Evolutionary conservation across 2,797 vertebrate genomes (phyloP).

Genomic region (Acropternis orthonyx): DNA sequence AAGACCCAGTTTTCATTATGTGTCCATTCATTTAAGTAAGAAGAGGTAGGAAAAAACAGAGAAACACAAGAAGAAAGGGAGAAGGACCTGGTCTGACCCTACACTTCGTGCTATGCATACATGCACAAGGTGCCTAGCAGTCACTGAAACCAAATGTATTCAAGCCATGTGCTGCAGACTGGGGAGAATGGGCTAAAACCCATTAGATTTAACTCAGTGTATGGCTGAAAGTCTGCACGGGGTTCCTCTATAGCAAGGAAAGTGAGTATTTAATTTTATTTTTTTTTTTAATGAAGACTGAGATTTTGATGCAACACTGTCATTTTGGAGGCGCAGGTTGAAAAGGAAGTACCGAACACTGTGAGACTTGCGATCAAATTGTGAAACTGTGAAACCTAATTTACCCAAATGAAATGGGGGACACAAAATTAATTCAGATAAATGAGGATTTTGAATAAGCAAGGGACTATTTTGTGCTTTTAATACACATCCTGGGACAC

Average conservation of each 20-base stretch:
- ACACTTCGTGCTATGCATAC: accelerated
- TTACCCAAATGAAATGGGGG: conserved; percentile 64
- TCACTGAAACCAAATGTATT: not conserved
- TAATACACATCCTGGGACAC: conserved; percentile 58
- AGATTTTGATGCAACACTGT: not conserved
- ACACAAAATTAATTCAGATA: conserved; percentile 71
- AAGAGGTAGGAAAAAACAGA: not conserved
- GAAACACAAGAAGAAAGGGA: not conserved
- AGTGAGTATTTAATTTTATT: not conserved
- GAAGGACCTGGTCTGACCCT: not conserved
- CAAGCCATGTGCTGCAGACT: not conserved
- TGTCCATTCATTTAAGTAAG: not conserved
- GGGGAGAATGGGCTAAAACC: not conserved
- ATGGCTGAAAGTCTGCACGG: not conserved
- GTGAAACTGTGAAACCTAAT: conserved; percentile 66
- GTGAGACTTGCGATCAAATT: conserved; percentile 52
- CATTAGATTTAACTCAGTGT: not conserved
- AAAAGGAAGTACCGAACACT: conserved; percentile 15
- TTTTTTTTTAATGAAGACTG: not conserved
- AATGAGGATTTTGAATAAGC: conserved; percentile 58
- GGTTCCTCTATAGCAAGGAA: not conserved
- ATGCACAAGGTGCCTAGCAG: not conserved
- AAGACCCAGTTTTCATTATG: not conserved
- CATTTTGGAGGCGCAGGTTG: not conserved
- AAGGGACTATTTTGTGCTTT: conserved; percentile 66